Conservation (phyloP, 2,113 vertebrate genomes). For the Pygathrix nemaeus region DNA sequence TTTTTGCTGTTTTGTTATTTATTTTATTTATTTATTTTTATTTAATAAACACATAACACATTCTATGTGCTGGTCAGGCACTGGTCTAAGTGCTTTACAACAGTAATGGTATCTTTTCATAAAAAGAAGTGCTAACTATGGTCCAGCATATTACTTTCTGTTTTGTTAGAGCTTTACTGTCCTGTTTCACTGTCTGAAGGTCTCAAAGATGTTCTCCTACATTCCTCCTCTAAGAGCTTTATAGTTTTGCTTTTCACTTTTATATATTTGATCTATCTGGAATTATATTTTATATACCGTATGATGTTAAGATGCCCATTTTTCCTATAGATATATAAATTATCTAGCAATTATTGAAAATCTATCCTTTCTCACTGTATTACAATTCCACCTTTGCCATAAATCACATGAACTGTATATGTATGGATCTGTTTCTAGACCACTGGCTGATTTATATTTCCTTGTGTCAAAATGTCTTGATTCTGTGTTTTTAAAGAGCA, state of each 20-base stretch:
- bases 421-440: not conserved
- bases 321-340: not conserved
- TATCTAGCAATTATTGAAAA: not conserved
- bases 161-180: conserved; percentile 3
- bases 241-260: conserved; percentile 35
- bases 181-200: not conserved
- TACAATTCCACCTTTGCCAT: not conserved
- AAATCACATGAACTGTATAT: not conserved
- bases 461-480: conserved; percentile 20
- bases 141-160: not conserved
- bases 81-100: not conserved
- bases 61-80: not conserved
- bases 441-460: not conserved
- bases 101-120: not conserved
- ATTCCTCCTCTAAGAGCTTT: not conserved
- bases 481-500: not conserved
- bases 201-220: not conserved
- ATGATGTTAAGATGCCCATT: not conserved
- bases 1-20: not conserved
- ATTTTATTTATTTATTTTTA: not conserved
- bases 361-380: not conserved
- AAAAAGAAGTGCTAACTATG: not conserved
- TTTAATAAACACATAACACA: not conserved
- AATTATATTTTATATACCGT: not conserved
- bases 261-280: not conserved